These are phyloP conservation scores for Prolemur simus DNA, from an alignment of 2,113 vertebrate genomes.

Conservation along the genomic window DNA sequence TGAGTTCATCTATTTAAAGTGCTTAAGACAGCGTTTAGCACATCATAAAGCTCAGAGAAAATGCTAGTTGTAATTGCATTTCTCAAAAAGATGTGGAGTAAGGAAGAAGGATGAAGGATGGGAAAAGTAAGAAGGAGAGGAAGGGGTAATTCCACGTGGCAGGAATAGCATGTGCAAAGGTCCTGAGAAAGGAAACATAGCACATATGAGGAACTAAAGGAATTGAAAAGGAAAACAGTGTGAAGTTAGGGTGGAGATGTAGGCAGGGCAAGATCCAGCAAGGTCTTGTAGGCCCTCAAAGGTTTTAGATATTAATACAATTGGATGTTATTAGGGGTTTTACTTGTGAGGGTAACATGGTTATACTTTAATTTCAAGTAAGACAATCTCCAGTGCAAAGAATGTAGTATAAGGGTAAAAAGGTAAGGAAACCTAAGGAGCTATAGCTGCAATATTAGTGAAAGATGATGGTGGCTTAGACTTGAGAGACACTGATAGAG, in stretches of 20 bases:
- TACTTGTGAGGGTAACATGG: neutral
- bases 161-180: neutral
- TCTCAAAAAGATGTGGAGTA: neutral
- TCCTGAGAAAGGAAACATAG: neutral
- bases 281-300: neutral
- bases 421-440: neutral
- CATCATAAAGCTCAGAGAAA: slow-evolving; percentile 3
- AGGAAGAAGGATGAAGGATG: fast-evolving
- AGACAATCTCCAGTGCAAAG: neutral
- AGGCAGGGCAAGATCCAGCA: neutral
- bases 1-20: neutral
- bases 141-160: neutral
- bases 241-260: neutral
- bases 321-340: neutral
- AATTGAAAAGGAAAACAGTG: neutral
- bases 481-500: neutral
- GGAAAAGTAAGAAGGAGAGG: neutral
- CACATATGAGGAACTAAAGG: neutral
- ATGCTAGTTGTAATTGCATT: neutral
- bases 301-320: neutral
- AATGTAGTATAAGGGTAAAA: neutral
- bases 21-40: neutral
- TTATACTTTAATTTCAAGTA: neutral
- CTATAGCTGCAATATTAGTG: neutral
- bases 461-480: neutral